Conservation (phyloP, 2,797 vertebrate genomes). For the Zenarchopterus dispar region DNA sequence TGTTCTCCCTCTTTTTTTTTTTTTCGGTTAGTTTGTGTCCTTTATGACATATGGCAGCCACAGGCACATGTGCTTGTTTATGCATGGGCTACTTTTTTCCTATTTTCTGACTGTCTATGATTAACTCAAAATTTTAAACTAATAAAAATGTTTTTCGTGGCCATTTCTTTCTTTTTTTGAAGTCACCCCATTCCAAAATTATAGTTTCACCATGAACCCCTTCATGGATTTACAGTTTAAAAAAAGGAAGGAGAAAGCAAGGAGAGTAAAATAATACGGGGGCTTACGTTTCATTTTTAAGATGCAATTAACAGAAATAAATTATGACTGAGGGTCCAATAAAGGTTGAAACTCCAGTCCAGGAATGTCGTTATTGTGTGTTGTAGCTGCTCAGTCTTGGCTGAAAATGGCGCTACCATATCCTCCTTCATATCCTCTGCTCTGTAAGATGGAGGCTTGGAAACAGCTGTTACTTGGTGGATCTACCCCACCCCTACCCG, state of each 20-base stretch:
- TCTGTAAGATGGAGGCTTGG: conserved; percentile 76
- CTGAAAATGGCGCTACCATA: conserved; percentile 74
- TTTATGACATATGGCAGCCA: conserved; percentile 15
- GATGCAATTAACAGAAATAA: conserved; percentile 9
- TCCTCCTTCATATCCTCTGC: conserved; percentile 53
- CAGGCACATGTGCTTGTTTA: conserved; percentile 29
- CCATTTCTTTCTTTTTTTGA: not conserved
- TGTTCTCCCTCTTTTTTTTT: not conserved
- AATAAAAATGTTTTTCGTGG: not conserved
- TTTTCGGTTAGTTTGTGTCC: conserved; percentile 4
- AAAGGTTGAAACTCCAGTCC: conserved; percentile 4
- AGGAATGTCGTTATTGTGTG: conserved; percentile 15
- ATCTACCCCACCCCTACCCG: conserved; percentile 68
- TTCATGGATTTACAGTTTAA: conserved; percentile 37
- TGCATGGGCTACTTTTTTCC: conserved; percentile 8
- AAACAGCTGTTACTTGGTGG: conserved; percentile 73
- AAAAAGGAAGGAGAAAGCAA: conserved; percentile 1
- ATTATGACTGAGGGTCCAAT: conserved; percentile 11
- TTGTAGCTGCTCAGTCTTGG: conserved; percentile 20
- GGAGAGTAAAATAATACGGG: not conserved
- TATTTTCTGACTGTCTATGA: conserved; percentile 33
- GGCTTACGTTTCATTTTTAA: conserved; percentile 15
- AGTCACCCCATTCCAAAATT: conserved; percentile 23
- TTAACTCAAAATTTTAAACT: conserved; percentile 4
- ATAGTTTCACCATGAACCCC: conserved; percentile 30